Evolutionary conservation across 2,797 vertebrate genomes (phyloP), one percentile per base, ranked within the genome.

Genomic region (Semotilus atromaculatus): DNA sequence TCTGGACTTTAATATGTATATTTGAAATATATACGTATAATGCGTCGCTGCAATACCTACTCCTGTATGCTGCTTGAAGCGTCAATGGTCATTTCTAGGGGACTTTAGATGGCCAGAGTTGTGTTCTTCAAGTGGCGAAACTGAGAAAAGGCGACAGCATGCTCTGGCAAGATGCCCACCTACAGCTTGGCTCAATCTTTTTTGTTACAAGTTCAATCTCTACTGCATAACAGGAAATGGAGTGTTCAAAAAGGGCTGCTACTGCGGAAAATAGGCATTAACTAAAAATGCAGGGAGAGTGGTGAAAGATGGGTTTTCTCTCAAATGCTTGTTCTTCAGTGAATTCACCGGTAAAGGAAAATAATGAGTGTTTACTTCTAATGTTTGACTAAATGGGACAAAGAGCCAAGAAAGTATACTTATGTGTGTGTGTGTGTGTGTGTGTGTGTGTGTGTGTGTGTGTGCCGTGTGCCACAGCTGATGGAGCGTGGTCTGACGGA

Each of bases 181-280:
- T 29, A 91, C 91, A 92, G 62, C 92, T 92, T 92, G 1, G 75
- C 92, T 23, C 90, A 93, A 91, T 93, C 93, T 94, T 94, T 93
- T 86, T 92, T 85, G 77, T 95, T 96, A 94, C 94, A 93, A 95
- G 92, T 92, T 94, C 92, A 94, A 92, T 93, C 93, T 94, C 92
- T 90, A 90, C 93, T 94, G 92, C 93, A 94, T 95, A 95, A 95
- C 95, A 96, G 95, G 96, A 96, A 96, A 94, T 6, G 60, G 93
- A 92, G 91, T 88, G 91, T 90, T 95, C 91, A 92, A 92, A 90
- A 64, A 84, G 80, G 55, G 45, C 68, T 93, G 94, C 93, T 93
- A 94, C 93, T 94, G 92, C 90, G 93, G 94, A 93, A 95, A 95
- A 95, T 94, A 93, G 92, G 90, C 93, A 93, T 93, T 92, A 92